Base-by-base conservation (phyloP, 2,888 invertebrate genomes). In the Trichopria drosophilae region DNA sequence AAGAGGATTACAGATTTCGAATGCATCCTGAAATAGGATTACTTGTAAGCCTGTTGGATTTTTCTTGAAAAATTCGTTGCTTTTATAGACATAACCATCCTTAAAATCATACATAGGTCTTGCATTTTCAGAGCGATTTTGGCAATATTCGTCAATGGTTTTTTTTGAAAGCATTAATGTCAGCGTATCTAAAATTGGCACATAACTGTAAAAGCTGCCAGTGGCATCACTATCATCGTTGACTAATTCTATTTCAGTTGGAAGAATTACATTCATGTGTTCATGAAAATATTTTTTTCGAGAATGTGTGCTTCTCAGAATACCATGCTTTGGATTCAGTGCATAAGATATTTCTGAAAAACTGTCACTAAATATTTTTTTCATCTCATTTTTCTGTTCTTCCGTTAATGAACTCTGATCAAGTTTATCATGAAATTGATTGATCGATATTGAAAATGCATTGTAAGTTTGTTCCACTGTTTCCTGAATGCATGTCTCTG, bases 1-100 rank as follows among this genome's bases (percentile, higher is more conserved):
- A 7, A 66, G 31, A 10, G 64, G 64, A 48, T 66, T 66, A 35
- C 67, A 45, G 12, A 36, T 9, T 16, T 36, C 36, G 15, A 36
- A 36, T 3, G 36, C n/a, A 16, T n/a, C 36, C 13, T 65, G 63
- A 51, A 55, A 66, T 7, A 65, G 35, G 23, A 66, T 57, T 7
- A 61, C 24, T 41, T 15, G 15, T 13, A 37, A 10, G 26, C 9
- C n/a, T 4, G 23, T 13, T 3, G 13, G 15, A 5, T 10, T 6
- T 1, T 16, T 23, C n/a, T 24, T 4, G 10, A 23, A 26, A 5
- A 37, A 13, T 36, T 1, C 15, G 3, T 36, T 15, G 4, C 7
- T n/a, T 5, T 36, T 36, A 3, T 7, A 12, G 15, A 36, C 3
- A 13, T n/a, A 13, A 10, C 36, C 22, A 10, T 22, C 22, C 15